These are phyloP conservation scores for Pseudococcus jackbeardsleyi DNA, from an alignment of 2,888 invertebrate genomes.

Conservation along the genomic window DNA sequence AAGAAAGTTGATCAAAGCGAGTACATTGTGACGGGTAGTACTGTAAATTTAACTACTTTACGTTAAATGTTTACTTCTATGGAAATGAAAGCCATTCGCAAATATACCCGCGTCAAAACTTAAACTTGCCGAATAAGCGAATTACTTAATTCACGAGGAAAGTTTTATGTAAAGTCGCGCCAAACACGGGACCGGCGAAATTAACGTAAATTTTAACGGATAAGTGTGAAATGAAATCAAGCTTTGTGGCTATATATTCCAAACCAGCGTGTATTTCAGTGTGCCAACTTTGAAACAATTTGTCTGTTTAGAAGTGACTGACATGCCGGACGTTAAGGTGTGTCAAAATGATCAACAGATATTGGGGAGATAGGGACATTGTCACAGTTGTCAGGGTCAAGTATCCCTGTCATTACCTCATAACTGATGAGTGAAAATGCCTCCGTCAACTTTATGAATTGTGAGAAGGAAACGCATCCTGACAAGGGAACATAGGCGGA, in stretches of 20 bases:
- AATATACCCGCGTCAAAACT: conserved; percentile 47
- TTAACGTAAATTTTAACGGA: conserved; percentile 32
- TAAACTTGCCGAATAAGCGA: conserved; percentile 22
- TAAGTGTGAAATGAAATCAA: conserved; percentile 41
- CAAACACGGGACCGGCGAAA: neutral
- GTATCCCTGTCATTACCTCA: too few relatives aligned
- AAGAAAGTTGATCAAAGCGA: neutral
- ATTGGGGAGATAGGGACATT: neutral
- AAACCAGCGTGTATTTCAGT: neutral
- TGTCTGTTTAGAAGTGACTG: neutral
- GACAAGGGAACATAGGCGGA: too few relatives aligned
- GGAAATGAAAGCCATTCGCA: conserved; percentile 8
- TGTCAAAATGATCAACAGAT: conserved; percentile 28
- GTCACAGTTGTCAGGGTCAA: too few relatives aligned
- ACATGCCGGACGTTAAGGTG: neutral
- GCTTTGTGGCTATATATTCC: neutral
- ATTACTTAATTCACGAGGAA: conserved; percentile 39
- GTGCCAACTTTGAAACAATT: conserved; percentile 19
- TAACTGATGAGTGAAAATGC: too few relatives aligned
- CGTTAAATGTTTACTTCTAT: neutral
- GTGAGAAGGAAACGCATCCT: too few relatives aligned
- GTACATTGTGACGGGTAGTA: neutral
- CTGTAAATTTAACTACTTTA: conserved; percentile 14
- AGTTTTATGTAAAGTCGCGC: conserved; percentile 23
- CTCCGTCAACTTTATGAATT: too few relatives aligned